A percentile compares a stretch with the other conserved stretches of the same genome.
Conservation (phyloP, 2,797 vertebrate species). For the Acanthurus tractus region DNA sequence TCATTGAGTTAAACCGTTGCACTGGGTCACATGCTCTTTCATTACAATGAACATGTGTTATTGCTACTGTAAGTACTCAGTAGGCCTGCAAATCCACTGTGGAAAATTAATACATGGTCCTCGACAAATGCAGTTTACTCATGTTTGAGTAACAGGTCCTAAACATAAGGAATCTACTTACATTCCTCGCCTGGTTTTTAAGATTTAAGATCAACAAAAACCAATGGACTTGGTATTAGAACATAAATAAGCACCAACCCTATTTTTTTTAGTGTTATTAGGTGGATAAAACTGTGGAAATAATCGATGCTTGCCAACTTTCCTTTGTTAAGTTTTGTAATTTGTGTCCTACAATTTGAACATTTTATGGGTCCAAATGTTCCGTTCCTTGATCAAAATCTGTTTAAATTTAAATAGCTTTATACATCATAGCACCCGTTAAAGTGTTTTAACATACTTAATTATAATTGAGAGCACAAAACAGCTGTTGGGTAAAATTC, state of each 20-base stretch:
- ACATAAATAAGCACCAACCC: too few relatives aligned
- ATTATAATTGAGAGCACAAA: background rate
- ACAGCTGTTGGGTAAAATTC: constrained; percentile 8
- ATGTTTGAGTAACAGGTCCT: background rate
- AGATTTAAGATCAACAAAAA: background rate
- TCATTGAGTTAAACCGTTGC: background rate
- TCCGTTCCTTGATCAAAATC: background rate
- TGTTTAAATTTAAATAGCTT: too few relatives aligned
- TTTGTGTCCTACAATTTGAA: constrained; percentile 2
- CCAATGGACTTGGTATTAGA: background rate
- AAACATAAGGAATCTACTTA: background rate
- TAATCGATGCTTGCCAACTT: background rate
- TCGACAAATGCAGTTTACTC: background rate
- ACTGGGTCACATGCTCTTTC: background rate
- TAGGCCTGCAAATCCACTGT: background rate
- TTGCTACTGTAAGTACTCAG: background rate
- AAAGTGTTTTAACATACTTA: background rate
- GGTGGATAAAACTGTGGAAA: background rate
- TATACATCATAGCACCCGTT: too few relatives aligned
- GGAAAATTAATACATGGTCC: background rate
- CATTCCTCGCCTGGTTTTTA: background rate
- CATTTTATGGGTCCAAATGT: background rate
- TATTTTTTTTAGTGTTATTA: constrained; percentile 14
- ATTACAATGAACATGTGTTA: background rate
- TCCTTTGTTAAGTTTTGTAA: background rate